These are phyloP conservation scores for Lasioglossum leucozonium DNA, from an alignment of 2,888 invertebrate genomes.

Conservation along the genomic window DNA sequence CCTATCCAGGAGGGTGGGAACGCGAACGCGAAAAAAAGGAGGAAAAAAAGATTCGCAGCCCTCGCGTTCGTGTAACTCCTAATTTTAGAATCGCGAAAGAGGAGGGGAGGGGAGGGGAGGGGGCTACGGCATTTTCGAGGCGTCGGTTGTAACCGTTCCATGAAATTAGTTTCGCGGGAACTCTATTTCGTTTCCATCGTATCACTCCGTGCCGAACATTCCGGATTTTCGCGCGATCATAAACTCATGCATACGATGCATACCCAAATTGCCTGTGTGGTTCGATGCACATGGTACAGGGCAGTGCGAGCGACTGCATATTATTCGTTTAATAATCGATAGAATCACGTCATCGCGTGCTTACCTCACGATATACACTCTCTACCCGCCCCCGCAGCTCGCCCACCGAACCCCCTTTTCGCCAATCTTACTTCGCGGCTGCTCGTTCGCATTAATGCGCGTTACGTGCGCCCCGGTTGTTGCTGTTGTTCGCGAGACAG, in stretches of 20 bases:
- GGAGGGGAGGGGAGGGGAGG: background rate
- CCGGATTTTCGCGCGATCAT: conserved; percentile 76
- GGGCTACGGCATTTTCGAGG: conserved; percentile 68
- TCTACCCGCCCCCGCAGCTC: conserved; percentile 9
- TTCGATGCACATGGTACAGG: conserved; percentile 73
- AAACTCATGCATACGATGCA: conserved; percentile 76
- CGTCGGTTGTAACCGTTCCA: conserved; percentile 72
- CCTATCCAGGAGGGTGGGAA: conserved; percentile 21
- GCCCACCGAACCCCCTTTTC: conserved; percentile 35
- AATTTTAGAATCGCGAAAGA: conserved; percentile 66
- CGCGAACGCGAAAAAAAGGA: conserved; percentile 21
- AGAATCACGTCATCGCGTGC: conserved; percentile 83
- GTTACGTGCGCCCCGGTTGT: conserved; percentile 56
- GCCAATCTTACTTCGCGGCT: conserved; percentile 67
- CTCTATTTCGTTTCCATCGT: conserved; percentile 75
- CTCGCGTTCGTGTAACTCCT: conserved; percentile 64
- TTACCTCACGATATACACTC: conserved; percentile 71
- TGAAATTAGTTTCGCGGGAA: conserved; percentile 74
- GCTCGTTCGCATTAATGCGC: conserved; percentile 64
- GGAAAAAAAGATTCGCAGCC: conserved; percentile 9
- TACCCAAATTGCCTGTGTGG: conserved; percentile 76
- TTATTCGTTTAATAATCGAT: conserved; percentile 84
- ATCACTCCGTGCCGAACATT: conserved; percentile 77
- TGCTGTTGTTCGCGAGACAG: conserved; percentile 42
- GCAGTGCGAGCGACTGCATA: conserved; percentile 77